Evolutionary conservation across 2,797 vertebrate species (phyloP), one percentile per base, ranked within the genome.

Genomic region (Linurgus olivaceus): DNA sequence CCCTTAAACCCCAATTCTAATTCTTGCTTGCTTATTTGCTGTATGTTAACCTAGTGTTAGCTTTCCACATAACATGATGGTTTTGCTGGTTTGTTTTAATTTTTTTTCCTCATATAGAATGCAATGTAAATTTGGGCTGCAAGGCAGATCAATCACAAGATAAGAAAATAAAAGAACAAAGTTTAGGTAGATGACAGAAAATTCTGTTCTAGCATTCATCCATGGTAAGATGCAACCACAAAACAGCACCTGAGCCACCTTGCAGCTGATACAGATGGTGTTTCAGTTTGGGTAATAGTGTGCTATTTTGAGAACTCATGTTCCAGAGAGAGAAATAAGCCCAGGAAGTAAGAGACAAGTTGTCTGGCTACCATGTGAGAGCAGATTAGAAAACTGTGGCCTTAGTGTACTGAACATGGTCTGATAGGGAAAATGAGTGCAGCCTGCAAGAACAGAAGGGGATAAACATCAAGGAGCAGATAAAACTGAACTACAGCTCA

Each of bases 271-370:
- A 58, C 16, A 63, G 44, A 44, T 48, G n/a, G 44, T 15, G 11
- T 83, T 82, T 77, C 54, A 57, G 61, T 45, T 63, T 81, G 52
- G 33, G 81, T 62, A 88, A 77, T 10, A 59, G 37, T 18, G 44
- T 70, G 77, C 14, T 92, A 54, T 76, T 94, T 68, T 82, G 51
- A 87, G 71, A 94, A 55, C 24, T 67, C 54, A 13, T 42, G 68
- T 52, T 95, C 37, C 65, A 55, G 76, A 52, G 73, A 52, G 29
- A 83, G 52, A 25, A 90, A 86, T 8, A 86, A 57, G 61, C 29
- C 57, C 45, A 86, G 33, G 57, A 90, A 83, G 40, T 45, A 84
- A 70, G 16, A 91, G 31, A 54, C 47, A 78, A 62, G 38, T 62
- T 76, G 55, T 59, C 67, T 76, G 83, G 59, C 61, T 87, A 62